Evolutionary conservation across 2,888 invertebrate species (phyloP).

Genomic region (Ashinkailepas kermadecensis): DNA sequence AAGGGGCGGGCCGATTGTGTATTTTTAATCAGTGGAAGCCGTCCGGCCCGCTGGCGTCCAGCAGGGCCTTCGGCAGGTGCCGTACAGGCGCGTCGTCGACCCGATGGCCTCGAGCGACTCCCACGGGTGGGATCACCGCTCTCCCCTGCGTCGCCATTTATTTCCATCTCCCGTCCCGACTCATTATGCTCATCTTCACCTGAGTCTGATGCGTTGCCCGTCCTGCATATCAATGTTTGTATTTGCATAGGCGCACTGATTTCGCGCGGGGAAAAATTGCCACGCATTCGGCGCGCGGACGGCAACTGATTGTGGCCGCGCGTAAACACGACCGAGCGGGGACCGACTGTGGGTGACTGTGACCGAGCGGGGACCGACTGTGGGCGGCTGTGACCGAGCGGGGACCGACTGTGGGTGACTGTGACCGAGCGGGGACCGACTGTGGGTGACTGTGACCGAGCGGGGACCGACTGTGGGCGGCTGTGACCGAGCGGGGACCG

Average conservation of each 20-base stretch:
- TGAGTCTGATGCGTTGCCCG: background rate
- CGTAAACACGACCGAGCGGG: too few relatives aligned
- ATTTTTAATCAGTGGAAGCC: constrained; percentile 4
- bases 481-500: too few relatives aligned
- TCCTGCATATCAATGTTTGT: constrained; percentile 1
- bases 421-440: too few relatives aligned
- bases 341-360: too few relatives aligned
- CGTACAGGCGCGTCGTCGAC: background rate
- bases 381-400: too few relatives aligned
- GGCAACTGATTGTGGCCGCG: background rate
- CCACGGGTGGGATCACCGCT: background rate
- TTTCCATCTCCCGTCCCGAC: background rate
- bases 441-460: too few relatives aligned
- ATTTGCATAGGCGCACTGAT: background rate
- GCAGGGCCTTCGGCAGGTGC: background rate
- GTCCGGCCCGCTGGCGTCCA: background rate
- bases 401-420: too few relatives aligned
- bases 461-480: too few relatives aligned
- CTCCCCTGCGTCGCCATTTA: background rate
- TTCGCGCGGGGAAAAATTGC: background rate
- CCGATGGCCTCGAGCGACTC: background rate
- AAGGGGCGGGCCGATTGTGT: constrained; percentile 12
- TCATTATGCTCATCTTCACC: constrained; percentile 17
- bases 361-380: too few relatives aligned
- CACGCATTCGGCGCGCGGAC: background rate